phyloP scores from a whole-genome alignment of 2,888 invertebrate genomes.

The Caenorhabditis angaria region DNA sequence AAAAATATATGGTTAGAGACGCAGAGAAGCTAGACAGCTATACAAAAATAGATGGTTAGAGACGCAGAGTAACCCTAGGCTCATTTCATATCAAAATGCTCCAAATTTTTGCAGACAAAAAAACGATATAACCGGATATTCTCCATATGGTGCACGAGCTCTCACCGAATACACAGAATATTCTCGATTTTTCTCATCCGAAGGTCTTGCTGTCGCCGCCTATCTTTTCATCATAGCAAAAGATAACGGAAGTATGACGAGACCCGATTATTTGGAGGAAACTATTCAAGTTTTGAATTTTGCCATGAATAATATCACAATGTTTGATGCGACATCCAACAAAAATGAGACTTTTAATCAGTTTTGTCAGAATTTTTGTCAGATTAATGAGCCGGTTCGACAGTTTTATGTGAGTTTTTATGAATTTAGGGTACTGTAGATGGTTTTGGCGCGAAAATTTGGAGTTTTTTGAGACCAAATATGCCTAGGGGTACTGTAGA shows the following conservation, averaged over 20 bases:
- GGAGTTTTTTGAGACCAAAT: too few species aligned
- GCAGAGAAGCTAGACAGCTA: too few species aligned
- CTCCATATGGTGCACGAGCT: slow-evolving; percentile 64
- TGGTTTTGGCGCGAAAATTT: not conserved
- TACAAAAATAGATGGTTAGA: not conserved
- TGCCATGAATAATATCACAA: slow-evolving; percentile 56
- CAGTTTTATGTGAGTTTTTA: slow-evolving; percentile 61
- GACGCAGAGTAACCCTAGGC: too few species aligned
- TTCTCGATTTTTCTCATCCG: slow-evolving; percentile 39
- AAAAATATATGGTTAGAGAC: too few species aligned
- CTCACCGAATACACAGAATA: slow-evolving; percentile 58
- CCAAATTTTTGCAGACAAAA: slow-evolving; percentile 20
- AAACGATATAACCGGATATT: slow-evolving; percentile 63
- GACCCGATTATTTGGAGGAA: slow-evolving; percentile 65
- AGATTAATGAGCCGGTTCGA: slow-evolving; percentile 62
- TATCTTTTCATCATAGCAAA: slow-evolving; percentile 67
- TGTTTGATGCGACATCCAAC: slow-evolving; percentile 42
- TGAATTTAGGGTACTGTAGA: not conserved
- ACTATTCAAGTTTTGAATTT: slow-evolving; percentile 63
- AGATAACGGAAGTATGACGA: slow-evolving; percentile 68
- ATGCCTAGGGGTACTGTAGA: too few species aligned
- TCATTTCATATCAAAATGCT: not conserved
- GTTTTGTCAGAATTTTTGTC: slow-evolving; percentile 61
- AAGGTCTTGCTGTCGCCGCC: slow-evolving; percentile 53
- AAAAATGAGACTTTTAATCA: slow-evolving; percentile 54